Conservation (phyloP, 2,113 vertebrate genomes). For the Danionella cerebrum region DNA sequence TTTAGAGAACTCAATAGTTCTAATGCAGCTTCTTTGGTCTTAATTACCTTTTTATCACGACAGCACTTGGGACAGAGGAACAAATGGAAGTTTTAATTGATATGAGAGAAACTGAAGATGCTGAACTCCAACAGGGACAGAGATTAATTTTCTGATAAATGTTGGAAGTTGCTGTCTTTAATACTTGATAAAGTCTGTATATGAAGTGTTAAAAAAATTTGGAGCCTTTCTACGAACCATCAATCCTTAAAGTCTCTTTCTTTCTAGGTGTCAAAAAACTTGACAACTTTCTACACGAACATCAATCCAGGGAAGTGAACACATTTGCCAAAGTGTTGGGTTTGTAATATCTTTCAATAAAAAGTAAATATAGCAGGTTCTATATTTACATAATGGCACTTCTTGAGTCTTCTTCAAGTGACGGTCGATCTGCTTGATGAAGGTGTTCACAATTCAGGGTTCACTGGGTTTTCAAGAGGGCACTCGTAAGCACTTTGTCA, state of each 20-base stretch:
- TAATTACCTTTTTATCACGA: slow-evolving; percentile 26
- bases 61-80: background rate
- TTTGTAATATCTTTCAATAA: background rate
- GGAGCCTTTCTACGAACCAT: background rate
- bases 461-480: no score
- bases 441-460: no score
- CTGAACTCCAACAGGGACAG: background rate
- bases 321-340: background rate
- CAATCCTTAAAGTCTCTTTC: background rate
- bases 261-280: no score
- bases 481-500: no score
- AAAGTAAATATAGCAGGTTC: no score
- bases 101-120: background rate
- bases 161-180: background rate
- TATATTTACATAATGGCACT: no score
- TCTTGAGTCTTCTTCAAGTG: no score
- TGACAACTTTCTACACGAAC: no score
- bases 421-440: no score
- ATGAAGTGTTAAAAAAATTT: slow-evolving; percentile 9
- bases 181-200: slow-evolving; percentile 18
- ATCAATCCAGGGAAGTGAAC: background rate
- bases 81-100: background rate
- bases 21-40: background rate
- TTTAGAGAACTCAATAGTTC: background rate
- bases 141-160: slow-evolving; percentile 1